These are phyloP conservation scores for Physocephala rufipes DNA, from an alignment of 2,888 invertebrate species.

Conservation along the genomic window DNA sequence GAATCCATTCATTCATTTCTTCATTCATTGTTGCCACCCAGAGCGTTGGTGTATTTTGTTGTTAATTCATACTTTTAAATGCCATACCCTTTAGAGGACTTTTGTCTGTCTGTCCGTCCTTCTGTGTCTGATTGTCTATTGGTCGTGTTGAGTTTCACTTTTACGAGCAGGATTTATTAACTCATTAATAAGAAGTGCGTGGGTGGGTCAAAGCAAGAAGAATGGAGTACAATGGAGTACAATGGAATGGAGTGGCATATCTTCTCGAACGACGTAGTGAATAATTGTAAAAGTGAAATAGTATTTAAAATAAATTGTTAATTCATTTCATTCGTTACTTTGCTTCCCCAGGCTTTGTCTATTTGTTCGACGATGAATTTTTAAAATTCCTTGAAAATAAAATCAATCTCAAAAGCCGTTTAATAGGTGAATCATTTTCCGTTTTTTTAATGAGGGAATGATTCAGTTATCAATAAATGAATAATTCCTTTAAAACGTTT, in stretches of 20 bases:
- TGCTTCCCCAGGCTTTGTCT: too few relatives aligned
- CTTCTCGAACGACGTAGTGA: conserved; percentile 37
- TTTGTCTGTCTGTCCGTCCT: not conserved
- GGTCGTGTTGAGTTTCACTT: not conserved
- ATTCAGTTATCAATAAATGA: too few relatives aligned
- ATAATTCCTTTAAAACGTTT: too few relatives aligned
- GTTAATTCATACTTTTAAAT: conserved; percentile 15
- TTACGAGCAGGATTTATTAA: conserved; percentile 31
- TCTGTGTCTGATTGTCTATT: not conserved
- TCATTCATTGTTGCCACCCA: conserved; percentile 16
- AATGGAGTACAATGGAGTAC: not conserved
- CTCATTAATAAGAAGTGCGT: conserved; percentile 20
- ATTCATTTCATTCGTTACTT: not conserved
- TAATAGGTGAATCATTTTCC: too few relatives aligned
- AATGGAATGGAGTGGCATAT: conserved; percentile 8
- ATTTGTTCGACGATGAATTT: too few relatives aligned
- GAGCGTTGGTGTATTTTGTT: conserved; percentile 2
- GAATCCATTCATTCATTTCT: not conserved
- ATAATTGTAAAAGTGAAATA: conserved; percentile 44
- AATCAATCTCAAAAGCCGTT: too few relatives aligned
- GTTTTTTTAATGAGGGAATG: too few relatives aligned
- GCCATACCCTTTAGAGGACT: conserved; percentile 8
- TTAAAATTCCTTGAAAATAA: too few relatives aligned
- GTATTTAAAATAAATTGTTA: conserved; percentile 36
- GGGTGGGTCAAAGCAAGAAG: conserved; percentile 1